Percentiles rank a stretch among this genome's conserved stretches.
Conservation (phyloP, 2,797 vertebrate genomes). For the Gallinago stenura region DNA sequence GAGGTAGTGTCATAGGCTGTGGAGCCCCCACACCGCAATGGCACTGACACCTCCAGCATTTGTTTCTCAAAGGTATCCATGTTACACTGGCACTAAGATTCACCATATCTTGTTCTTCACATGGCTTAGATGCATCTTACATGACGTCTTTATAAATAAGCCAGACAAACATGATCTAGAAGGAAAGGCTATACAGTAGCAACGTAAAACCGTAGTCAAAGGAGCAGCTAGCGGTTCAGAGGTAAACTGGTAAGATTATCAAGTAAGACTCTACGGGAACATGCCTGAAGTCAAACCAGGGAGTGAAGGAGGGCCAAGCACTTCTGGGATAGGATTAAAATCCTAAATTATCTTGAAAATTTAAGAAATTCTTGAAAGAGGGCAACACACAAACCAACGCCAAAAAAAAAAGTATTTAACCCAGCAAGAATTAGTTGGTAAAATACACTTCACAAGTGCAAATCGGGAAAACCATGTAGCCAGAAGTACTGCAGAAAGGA, state of each 20-base stretch:
- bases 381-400: background rate
- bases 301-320: background rate
- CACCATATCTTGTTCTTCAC: background rate
- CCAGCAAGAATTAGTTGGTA: background rate
- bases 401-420: background rate
- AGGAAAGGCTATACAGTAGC: background rate
- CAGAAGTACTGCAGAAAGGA: background rate
- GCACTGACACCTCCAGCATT: background rate
- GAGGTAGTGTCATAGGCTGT: background rate
- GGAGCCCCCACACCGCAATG: background rate
- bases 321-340: background rate
- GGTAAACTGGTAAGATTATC: background rate
- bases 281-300: background rate
- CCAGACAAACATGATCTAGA: background rate
- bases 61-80: background rate
- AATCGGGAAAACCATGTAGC: background rate
- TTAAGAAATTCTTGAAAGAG: background rate
- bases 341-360: background rate
- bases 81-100: background rate
- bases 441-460: background rate
- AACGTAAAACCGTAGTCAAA: background rate
- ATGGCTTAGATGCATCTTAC: background rate
- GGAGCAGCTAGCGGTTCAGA: background rate
- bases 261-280: background rate
- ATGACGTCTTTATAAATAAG: background rate